These are phyloP conservation scores for Macrosoma leucophasiata DNA, from an alignment of 2,888 invertebrate species.

Conservation along the genomic window DNA sequence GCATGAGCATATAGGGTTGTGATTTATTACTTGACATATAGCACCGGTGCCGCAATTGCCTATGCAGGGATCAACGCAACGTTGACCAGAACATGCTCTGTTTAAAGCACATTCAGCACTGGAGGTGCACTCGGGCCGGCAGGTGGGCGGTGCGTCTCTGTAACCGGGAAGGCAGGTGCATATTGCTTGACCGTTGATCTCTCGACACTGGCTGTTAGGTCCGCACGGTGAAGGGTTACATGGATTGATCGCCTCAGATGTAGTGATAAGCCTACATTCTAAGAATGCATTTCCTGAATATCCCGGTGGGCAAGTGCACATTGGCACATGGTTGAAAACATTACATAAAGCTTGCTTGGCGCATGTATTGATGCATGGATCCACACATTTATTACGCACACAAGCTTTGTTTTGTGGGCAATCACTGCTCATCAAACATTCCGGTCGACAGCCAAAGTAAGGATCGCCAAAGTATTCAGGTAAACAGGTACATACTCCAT, in stretches of 20 bases:
- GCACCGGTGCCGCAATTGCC: conserved; percentile 83
- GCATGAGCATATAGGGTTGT: conserved; percentile 83
- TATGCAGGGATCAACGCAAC: conserved; percentile 83
- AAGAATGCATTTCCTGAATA: conserved; percentile 83
- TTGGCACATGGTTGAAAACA: conserved; percentile 78
- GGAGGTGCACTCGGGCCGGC: conserved; percentile 82
- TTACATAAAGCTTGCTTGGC: conserved; percentile 83
- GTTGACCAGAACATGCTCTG: conserved; percentile 81
- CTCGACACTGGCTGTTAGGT: conserved; percentile 81
- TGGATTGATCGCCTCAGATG: conserved; percentile 64
- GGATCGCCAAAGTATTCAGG: conserved; percentile 87
- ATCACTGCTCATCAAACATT: conserved; percentile 84
- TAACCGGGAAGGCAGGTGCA: conserved; percentile 81
- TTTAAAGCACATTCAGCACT: conserved; percentile 81
- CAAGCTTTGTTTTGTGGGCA: conserved; percentile 83
- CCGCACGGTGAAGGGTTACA: conserved; percentile 85
- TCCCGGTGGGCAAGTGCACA: conserved; percentile 76
- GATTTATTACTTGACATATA: conserved; percentile 82
- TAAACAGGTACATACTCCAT: conserved; percentile 82
- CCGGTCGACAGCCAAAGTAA: conserved; percentile 85
- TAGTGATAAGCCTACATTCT: conserved; percentile 70
- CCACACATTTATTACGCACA: conserved; percentile 81
- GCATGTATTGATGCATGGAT: conserved; percentile 87
- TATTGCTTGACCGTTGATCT: conserved; percentile 80
- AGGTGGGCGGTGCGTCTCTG: conserved; percentile 82